A percentile compares a stretch with the other conserved stretches of the same genome.
Evolutionary conservation across 2,797 vertebrate species (phyloP).

Genomic region (Synanceia verrucosa): DNA sequence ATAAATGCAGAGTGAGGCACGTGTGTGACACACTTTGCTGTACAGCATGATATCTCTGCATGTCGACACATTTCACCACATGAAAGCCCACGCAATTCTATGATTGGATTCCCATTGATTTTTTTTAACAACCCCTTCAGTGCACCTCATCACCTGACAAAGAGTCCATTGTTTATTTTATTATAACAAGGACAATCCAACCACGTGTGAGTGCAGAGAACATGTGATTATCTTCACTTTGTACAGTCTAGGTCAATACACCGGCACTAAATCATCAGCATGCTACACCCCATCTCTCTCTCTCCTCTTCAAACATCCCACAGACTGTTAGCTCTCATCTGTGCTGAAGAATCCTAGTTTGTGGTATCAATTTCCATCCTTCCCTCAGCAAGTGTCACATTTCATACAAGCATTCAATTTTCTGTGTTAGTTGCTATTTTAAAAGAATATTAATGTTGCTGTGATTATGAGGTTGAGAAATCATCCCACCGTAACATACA

Average conservation of each 20-base stretch:
- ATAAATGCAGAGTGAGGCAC: neutral
- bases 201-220: slow-evolving; percentile 5
- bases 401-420: slow-evolving; percentile 8
- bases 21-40: neutral
- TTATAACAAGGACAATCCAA: slow-evolving; percentile 30
- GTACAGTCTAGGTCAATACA: slow-evolving; percentile 35
- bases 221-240: slow-evolving; percentile 51
- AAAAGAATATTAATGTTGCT: slow-evolving; percentile 8
- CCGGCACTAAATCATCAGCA: slow-evolving; percentile 51
- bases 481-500: neutral
- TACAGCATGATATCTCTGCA: neutral
- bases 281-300: slow-evolving; percentile 18
- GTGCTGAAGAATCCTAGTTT: slow-evolving; percentile 3
- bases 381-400: slow-evolving; percentile 6
- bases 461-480: slow-evolving; percentile 13
- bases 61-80: neutral
- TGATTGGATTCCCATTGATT: slow-evolving; percentile 62
- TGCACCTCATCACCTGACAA: slow-evolving; percentile 38
- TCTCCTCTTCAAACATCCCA: slow-evolving; percentile 42
- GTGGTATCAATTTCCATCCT: slow-evolving; percentile 21
- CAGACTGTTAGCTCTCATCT: slow-evolving; percentile 32
- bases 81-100: slow-evolving; percentile 10
- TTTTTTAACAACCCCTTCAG: slow-evolving; percentile 34
- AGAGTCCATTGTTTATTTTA: slow-evolving; percentile 59
- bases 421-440: neutral